Base-by-base conservation (phyloP, 2,888 invertebrate species). In the Caenorhabditis sulstoni region DNA sequence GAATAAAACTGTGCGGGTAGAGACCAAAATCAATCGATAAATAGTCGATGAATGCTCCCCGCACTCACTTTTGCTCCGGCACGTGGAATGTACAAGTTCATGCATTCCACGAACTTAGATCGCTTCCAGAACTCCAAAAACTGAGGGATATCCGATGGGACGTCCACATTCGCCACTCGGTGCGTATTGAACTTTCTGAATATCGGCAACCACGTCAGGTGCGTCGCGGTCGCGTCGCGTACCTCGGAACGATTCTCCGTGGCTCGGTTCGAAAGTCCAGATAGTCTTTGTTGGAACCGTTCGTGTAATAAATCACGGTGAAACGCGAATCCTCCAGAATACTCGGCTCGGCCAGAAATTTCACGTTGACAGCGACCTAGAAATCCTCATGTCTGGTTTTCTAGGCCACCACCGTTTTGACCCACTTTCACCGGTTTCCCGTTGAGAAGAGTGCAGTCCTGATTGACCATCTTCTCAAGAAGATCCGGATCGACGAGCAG, bases 111-210 rank as follows among this genome's bases (percentile, higher is more conserved):
- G 12, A 55, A 53, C 18, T 41, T 49, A 1, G 79, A 58, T 20
- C 79, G 7, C 35, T 62, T 59, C 68, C 68, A 75, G 41, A 68
- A 79, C 16, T 39, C 73, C n/a, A 55, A 8, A 55, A 75, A 79
- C 29, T 50, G 23, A 12, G 53, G 47, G 45, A 75, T 70, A 37
- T 75, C 49, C 12, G 7, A 11, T 4, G 75, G 71, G 49, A 70
- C 29, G 35, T 66, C 29, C 8, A 74, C 14, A n/a, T 61, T 58
- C 9, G n/a, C 41, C 7, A 71, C 5, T 16, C n/a, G 14, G 0
- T 45, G 35, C 5, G 64, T 45, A 12, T 29, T 11, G 50, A 64
- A 76, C 2, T 50, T 53, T 67, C 74, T 75, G 55, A 35, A 59
- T 3, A 29, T n/a, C n/a, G n/a, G 29, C 7, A 29, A 29, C 29